Evolutionary conservation across 2,797 vertebrate species (phyloP).

Genomic region (Fistularia tabacaria): DNA sequence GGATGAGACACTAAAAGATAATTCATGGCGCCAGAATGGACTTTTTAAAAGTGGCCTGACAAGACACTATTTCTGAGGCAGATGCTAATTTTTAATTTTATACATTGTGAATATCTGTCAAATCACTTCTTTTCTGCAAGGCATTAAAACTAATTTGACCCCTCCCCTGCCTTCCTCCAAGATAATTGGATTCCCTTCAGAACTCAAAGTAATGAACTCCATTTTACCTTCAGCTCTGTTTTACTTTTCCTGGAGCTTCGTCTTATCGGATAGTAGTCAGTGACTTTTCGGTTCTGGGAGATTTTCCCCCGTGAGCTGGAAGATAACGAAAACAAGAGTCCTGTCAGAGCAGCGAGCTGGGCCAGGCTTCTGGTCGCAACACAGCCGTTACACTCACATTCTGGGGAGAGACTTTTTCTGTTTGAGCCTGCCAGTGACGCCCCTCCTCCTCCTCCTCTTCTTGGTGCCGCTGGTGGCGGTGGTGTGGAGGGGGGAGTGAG

Average conservation of each 20-base stretch:
- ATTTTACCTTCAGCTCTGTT: constrained; percentile 85
- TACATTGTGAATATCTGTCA: too few species aligned
- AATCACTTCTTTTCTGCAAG: too few species aligned
- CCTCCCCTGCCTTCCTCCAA: too few species aligned
- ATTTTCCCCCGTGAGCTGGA: constrained; percentile 76
- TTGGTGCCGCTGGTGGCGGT: constrained; percentile 41
- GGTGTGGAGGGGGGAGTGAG: constrained; percentile 46
- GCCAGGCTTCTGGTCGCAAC: neutral
- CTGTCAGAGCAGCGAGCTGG: neutral
- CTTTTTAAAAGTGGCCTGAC: too few species aligned
- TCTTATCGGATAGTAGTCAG: constrained; percentile 92
- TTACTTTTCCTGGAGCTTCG: constrained; percentile 93
- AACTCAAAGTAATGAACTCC: neutral
- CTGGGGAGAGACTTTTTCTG: constrained; percentile 74
- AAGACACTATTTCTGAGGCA: too few species aligned
- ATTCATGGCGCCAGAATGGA: too few species aligned
- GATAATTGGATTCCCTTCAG: too few species aligned
- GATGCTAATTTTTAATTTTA: too few species aligned
- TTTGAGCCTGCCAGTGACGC: constrained; percentile 70
- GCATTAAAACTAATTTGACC: too few species aligned
- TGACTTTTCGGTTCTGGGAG: constrained; percentile 87
- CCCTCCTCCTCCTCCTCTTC: constrained; percentile 53
- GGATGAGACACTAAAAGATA: too few species aligned
- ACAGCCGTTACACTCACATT: constrained; percentile 68
- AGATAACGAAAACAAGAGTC: neutral